Evolutionary conservation across 1,140 invertebrate species (phyloP), one percentile per base, ranked within the genome.

Genomic region (Ooceraea biroi): DNA sequence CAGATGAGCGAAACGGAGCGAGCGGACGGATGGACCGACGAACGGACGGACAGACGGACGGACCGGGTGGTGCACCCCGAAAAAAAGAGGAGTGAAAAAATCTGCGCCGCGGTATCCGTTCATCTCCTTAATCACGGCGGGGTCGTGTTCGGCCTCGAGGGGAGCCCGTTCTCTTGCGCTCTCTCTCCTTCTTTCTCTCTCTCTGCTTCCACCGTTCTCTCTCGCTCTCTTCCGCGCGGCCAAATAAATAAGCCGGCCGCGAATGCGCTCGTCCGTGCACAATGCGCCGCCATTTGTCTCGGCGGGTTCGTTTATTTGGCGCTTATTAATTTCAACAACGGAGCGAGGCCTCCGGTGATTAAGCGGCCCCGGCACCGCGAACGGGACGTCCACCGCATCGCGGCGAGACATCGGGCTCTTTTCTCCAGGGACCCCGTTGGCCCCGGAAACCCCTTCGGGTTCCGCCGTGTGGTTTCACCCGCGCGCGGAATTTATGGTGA

Each of bases 251-350:
- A 88, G 48, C 87, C 68, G 46, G 71, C 68, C 88, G 71, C 74
- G 87, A 69, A 61, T 80, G 41, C 69, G 66, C 52, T 85, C 63
- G 57, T 60, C 52, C 68, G 48, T 76, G 86, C 86, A 90, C 89
- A 90, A 90, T 90, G 65, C 82, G 50, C 82, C 82, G 52, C 85
- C 84, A 90, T 90, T 90, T 90, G 89, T 90, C 88, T 89, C 86
- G 72, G 72, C 48, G 12, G 77, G 46, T 85, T 87, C 88, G 88
- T 89, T 89, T 89, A 89, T 89, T 89, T 85, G 88, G 83, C 73
- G 88, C 88, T 89, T 89, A 89, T 89, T 89, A 89, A 89, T 89
- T 89, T 89, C 88, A 89, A 89, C 88, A 89, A 89, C 82, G 73
- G 87, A 48, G 88, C 77, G 65, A 84, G 66, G 87, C 50, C 61